Evolutionary conservation across 2,113 vertebrate species (phyloP).

Genomic region (Rhineura floridana): DNA sequence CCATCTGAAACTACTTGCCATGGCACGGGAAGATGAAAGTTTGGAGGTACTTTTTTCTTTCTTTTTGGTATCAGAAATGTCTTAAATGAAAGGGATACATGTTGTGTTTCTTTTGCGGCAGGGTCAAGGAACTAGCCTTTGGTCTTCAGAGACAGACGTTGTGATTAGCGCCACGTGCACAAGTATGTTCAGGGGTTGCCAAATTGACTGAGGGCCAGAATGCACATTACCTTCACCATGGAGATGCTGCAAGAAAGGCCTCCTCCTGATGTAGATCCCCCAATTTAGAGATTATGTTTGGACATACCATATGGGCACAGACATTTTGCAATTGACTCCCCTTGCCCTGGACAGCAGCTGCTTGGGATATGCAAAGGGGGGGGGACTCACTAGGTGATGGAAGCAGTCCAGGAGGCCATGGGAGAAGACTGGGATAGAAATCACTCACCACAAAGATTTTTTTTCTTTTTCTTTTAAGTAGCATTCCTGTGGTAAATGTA

Average conservation of each 20-base stretch:
- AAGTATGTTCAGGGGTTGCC: not conserved
- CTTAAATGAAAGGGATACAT: constrained; percentile 16
- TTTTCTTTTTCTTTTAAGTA: no score
- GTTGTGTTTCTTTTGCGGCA: not conserved
- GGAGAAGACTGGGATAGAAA: not conserved
- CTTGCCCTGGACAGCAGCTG: not conserved
- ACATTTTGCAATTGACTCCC: not conserved
- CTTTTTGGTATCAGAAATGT: constrained; percentile 21
- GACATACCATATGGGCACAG: not conserved
- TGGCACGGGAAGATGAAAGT: constrained; percentile 22
- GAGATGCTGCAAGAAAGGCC: not conserved
- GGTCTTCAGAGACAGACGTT: not conserved
- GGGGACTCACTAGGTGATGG: not conserved
- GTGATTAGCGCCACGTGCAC: not conserved
- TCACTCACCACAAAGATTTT: not conserved
- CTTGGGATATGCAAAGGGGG: not conserved
- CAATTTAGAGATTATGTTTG: not conserved
- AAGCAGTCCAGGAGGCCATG: not conserved
- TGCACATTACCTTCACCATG: not conserved
- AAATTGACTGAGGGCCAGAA: not conserved
- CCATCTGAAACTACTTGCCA: constrained; percentile 22
- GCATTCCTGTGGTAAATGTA: not conserved
- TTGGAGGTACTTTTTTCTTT: constrained; percentile 5
- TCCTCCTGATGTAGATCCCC: not conserved
- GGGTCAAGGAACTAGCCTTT: constrained; percentile 32